Percentiles rank a stretch among this genome's conserved stretches.
phyloP scores from a whole-genome alignment of 1,140 invertebrate genomes.

The Scaptomyza pallida region DNA sequence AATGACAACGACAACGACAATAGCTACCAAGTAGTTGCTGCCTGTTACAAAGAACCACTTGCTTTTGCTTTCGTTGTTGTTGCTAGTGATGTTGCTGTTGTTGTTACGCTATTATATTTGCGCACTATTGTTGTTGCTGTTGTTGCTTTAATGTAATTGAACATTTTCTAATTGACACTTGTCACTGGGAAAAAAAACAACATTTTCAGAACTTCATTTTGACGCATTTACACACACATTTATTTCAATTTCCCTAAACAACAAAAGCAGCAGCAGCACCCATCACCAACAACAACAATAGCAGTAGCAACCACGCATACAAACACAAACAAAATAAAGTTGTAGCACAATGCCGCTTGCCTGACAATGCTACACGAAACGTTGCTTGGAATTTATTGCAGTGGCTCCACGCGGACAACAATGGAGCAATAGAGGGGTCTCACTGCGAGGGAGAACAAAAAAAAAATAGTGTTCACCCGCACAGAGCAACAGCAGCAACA shows the following conservation, averaged over 20 bases:
- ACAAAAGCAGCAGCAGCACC: slow-evolving; percentile 47
- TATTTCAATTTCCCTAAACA: slow-evolving; percentile 79
- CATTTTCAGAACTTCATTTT: slow-evolving; percentile 81
- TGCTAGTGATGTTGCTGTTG: slow-evolving; percentile 22
- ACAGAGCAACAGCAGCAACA: neutral
- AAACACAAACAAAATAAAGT: slow-evolving; percentile 47
- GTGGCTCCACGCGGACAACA: slow-evolving; percentile 8
- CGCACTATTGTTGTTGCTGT: slow-evolving; percentile 34
- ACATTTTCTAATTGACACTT: slow-evolving; percentile 83
- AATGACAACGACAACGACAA: slow-evolving; percentile 36
- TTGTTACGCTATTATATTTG: slow-evolving; percentile 29
- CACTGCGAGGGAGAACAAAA: slow-evolving; percentile 37
- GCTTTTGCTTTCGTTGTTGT: slow-evolving; percentile 11
- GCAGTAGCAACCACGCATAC: slow-evolving; percentile 44
- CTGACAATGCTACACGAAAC: slow-evolving; percentile 63
- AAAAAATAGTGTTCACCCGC: slow-evolving; percentile 1
- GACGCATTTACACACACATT: slow-evolving; percentile 83
- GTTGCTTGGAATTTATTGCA: slow-evolving; percentile 58
- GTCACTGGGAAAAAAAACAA: slow-evolving; percentile 74
- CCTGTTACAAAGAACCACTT: slow-evolving; percentile 40
- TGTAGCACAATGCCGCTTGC: slow-evolving; percentile 50
- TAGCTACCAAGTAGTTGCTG: slow-evolving; percentile 27
- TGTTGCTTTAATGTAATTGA: slow-evolving; percentile 75
- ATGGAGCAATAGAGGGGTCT: neutral
- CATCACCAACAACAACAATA: slow-evolving; percentile 25